Evolutionary conservation across 2,113 vertebrate genomes (phyloP), one percentile per base, ranked within the genome.

Genomic region (Clupea harengus): DNA sequence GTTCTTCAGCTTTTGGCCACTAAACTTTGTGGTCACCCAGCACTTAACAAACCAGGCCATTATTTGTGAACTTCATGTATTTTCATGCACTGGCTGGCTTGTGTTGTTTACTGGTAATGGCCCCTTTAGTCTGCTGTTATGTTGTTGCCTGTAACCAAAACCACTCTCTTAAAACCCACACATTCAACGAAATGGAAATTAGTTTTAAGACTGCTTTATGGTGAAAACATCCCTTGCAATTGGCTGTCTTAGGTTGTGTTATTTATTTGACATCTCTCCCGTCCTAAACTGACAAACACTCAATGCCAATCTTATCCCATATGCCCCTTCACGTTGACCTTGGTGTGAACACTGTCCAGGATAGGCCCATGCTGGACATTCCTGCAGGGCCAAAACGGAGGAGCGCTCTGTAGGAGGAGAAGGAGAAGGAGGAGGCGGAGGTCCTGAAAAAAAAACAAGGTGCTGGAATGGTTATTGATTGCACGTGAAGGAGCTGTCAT

Each of bases 401-500:
- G 10, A 2, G 25, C 28, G 22, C 44, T 4, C 8, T 39, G 18
- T 6, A 39, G 46, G 72, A 22, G 25, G 44, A 78, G 28, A 47
- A 28, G 20, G 20, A 28, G 64, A 6, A 11, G 64, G 25, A 72
- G 64, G 28, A 72, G 64, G 22, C 28, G 64, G n/a, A 84, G 85
- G 84, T 49, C 60, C 47, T 80, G 84, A 60, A 54, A 84, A 82
- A 67, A 72, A 28, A 72, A 25, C 50, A 85, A 64, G 87, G 89
- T 89, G 88, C 86, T 87, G 82, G 88, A 89, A 83, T 85, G 54
- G 67, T 88, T 87, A 78, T 82, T 86, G 88, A 84, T 87, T 88
- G 88, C 90, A 93, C 91, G 92, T 93, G 90, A 85, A 90, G 72
- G 13, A 85, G 81, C 90, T 93, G 89, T 93, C 88, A 91, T 11